Evolutionary conservation across 1,140 invertebrate genomes (phyloP).

Genomic region (Anthonomus grandis): DNA sequence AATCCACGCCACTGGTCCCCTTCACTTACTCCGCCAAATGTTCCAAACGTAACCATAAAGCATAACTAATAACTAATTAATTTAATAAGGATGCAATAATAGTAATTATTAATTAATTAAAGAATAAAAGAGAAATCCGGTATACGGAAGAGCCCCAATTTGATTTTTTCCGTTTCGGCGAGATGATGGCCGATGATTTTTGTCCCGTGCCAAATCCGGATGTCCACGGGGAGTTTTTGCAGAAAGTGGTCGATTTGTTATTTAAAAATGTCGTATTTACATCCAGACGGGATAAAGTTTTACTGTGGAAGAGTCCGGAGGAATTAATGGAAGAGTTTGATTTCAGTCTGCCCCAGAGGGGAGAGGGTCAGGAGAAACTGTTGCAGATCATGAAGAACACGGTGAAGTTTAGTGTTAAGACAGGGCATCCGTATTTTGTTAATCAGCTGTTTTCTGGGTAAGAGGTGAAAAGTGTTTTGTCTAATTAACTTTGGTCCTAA

Average conservation of each 20-base stretch:
- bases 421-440: conserved; percentile 55
- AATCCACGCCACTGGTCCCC: too few species aligned
- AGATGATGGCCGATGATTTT: conserved; percentile 26
- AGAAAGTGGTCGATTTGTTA: conserved; percentile 41
- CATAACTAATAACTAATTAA: conserved; percentile 26
- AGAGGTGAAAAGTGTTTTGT: conserved; percentile 30
- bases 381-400: conserved; percentile 47
- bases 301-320: conserved; percentile 46
- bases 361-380: conserved; percentile 47
- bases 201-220: conserved; percentile 40
- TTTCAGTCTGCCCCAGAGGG: conserved; percentile 42
- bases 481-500: too few species aligned
- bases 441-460: conserved; percentile 55
- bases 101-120: conserved; percentile 7
- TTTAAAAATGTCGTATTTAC: conserved; percentile 47
- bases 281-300: conserved; percentile 43
- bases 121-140: conserved; percentile 14
- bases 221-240: conserved; percentile 46
- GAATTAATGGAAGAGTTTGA: conserved; percentile 46
- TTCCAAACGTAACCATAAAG: conserved; percentile 5
- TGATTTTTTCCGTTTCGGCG: not conserved
- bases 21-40: conserved; percentile 20
- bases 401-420: conserved; percentile 54
- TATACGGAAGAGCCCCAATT: not conserved
- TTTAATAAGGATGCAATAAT: conserved; percentile 33